Base-by-base conservation (phyloP, 2,888 invertebrate species). In the Sarcophaga caerulescens region DNA sequence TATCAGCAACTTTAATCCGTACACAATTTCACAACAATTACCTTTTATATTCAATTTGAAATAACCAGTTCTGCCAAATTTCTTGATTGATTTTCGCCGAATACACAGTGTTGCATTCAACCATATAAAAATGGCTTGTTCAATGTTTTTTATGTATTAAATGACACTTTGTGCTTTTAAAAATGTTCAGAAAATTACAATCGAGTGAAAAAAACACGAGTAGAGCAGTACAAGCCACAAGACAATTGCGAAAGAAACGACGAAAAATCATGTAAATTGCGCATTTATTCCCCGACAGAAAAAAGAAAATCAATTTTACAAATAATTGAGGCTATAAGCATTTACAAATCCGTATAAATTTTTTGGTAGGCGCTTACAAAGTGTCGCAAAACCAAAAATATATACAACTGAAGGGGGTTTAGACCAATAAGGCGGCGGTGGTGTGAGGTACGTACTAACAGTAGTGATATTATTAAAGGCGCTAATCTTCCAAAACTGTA, bases 201-300 rank as follows among this genome's bases (percentile, higher is more conserved):
- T 86, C 85, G 77, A 86, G 77, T 78, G 85, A 83, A 86, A 86
- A 86, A 86, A 84, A 86, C 86, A 86, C 86, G 86, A 86, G 86
- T 84, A 86, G 84, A 84, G 86, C 85, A 86, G 86, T 86, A 84
- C 70, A 81, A 86, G 86, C 86, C 86, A 85, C 86, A 86, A 86
- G 81, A 75, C 86, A 84, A 86, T 86, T 86, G 81, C 86, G 86
- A 86, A 86, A 86, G 86, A 86, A 86, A 68, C 84, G 86, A 86
- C 74, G 86, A 86, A 86, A 84, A 86, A 86, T 81, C 80, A 83
- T 86, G 86, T 86, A 86, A 85, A 86, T 86, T 86, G 86, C 86
- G 86, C 86, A 86, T 86, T 85, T 86, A 86, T 84, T 45, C 70
- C 74, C 70, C 70, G 81, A 81, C 65, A 68, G 74, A 84, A 71